Conservation (phyloP, 2,888 invertebrate species). For the Anorthoa munda region DNA sequence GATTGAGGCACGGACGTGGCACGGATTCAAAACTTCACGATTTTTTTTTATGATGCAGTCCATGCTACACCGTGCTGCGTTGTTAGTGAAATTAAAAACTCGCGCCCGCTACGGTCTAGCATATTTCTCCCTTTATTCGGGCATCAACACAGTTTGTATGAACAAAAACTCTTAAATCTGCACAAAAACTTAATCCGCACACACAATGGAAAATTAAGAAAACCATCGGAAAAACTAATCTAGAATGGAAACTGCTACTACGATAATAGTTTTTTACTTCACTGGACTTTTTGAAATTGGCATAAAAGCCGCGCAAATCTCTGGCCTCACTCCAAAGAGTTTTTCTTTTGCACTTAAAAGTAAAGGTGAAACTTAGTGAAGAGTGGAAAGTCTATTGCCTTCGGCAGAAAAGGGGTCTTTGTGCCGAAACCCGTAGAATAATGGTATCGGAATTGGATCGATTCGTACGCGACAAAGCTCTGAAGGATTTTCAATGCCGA, state of each 20-base stretch:
- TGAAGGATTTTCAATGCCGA: constrained; percentile 57
- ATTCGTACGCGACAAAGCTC: constrained; percentile 60
- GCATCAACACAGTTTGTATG: neutral
- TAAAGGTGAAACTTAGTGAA: constrained; percentile 72
- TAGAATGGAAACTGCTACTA: constrained; percentile 50
- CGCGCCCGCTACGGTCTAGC: too few species aligned
- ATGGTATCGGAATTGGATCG: constrained; percentile 65
- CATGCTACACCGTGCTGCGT: too few species aligned
- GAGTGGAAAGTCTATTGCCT: constrained; percentile 71
- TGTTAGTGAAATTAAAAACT: too few species aligned
- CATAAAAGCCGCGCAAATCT: constrained; percentile 62
- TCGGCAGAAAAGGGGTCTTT: constrained; percentile 66
- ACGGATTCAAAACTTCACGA: too few species aligned
- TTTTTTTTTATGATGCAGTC: too few species aligned
- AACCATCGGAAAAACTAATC: constrained; percentile 35
- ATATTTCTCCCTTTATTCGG: neutral
- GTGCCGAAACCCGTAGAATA: constrained; percentile 65
- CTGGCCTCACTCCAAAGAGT: constrained; percentile 63
- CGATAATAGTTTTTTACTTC: constrained; percentile 58
- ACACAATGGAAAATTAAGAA: constrained; percentile 38
- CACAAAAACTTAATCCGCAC: constrained; percentile 16
- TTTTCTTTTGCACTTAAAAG: constrained; percentile 76
- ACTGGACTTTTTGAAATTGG: constrained; percentile 63
- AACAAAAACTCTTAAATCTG: constrained; percentile 6
- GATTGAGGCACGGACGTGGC: too few species aligned